Evolutionary conservation across 2,113 vertebrate species (phyloP), one percentile per base, ranked within the genome.

Genomic region (Onychorhynchus coronatus): DNA sequence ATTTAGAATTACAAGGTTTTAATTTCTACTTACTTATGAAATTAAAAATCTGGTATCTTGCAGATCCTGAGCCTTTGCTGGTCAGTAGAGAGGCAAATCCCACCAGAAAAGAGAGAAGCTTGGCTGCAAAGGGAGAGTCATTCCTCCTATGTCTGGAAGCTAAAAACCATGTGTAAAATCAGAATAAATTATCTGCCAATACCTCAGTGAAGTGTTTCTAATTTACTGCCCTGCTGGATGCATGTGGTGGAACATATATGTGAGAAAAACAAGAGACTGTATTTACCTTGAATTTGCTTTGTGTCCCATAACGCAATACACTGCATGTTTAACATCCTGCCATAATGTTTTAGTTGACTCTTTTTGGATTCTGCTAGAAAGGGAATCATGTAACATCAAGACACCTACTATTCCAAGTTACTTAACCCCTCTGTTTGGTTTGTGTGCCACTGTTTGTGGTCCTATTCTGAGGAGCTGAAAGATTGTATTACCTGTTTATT

Each of bases 181-280:
- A 71, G 81, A 97, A 91, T 77, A 91, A 90, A 90, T 95, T 96
- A 83, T 89, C 88, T 86, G 30, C 59, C 37, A 77, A 84, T 86
- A 92, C 72, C 61, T 93, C 8, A 10, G 59, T 89, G 73, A 97
- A 95, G 22, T 83, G 59, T 20, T 96, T 97, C 94, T 93, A 86
- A 96, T 94, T 94, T 86, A 88, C 56, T 86, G 59, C 79, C 72
- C 65, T 88, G 93, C 44, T 96, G 74, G 88, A 94, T 90, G 59
- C 35, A 56, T 28, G 49, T 71, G 72, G 31, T 77, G 19, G 37
- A 88, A 74, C 25, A 52, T 24, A 91, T 9, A 71, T 41, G 59
- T 44, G 50, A 85, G 70, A 83, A 93, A 94, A 94, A 77, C 24
- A 85, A 85, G 37, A 8, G 71, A 66, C 55, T 39, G 28, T 70